Conservation (phyloP, 2,113 vertebrate species). For the Elanoides forficatus region DNA sequence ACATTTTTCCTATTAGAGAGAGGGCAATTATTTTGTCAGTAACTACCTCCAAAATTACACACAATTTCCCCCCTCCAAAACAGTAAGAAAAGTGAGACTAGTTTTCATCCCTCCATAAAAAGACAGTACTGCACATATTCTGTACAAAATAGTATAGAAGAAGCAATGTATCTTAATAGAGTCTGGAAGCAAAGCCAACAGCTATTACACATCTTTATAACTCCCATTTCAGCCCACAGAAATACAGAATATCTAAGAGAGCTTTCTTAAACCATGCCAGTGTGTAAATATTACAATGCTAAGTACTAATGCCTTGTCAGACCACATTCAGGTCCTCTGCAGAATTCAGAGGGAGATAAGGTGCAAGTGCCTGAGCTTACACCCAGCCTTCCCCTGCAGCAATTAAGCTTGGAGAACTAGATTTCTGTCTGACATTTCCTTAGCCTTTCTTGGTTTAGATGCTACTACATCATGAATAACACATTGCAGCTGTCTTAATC, state of each 20-base stretch:
- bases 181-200: not conserved
- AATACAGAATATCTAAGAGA: not conserved
- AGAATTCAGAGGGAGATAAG: not conserved
- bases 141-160: not conserved
- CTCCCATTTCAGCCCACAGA: not conserved
- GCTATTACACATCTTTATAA: not conserved
- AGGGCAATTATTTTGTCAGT: not conserved
- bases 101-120: not conserved
- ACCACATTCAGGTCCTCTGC: rapidly evolving
- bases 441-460: not conserved
- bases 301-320: not conserved
- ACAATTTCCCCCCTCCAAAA: not conserved
- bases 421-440: not conserved
- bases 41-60: not conserved
- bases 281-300: not conserved
- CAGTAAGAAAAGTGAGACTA: not conserved
- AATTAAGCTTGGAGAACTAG: not conserved
- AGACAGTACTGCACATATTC: not conserved
- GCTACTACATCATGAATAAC: not conserved
- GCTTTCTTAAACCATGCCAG: not conserved
- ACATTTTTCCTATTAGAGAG: not conserved
- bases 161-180: not conserved
- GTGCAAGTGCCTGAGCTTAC: not conserved
- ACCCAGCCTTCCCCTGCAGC: not conserved
- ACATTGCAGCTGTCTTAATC: not conserved